Evolutionary conservation across 2,797 vertebrate genomes (phyloP).

Genomic region (Perodicticus potto): DNA sequence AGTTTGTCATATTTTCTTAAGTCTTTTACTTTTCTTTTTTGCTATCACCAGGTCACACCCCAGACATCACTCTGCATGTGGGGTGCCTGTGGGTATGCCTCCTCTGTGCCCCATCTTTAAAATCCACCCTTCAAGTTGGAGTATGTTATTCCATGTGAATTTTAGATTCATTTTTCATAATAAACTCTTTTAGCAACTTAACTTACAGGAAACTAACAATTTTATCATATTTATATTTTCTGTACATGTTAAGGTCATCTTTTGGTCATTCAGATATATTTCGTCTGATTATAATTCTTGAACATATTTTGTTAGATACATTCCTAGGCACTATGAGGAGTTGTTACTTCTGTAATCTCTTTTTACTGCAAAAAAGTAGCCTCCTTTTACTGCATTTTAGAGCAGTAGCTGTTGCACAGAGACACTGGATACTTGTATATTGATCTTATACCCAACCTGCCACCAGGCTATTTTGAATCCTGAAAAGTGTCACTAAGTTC

Average conservation of each 20-base stretch:
- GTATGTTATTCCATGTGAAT: background rate
- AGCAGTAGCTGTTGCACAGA: background rate
- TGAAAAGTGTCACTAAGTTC: background rate
- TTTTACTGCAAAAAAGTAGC: too few relatives aligned
- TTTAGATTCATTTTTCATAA: background rate
- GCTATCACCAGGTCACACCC: too few relatives aligned
- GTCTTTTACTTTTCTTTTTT: background rate
- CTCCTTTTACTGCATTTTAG: background rate
- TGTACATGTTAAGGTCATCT: background rate
- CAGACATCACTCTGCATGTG: too few relatives aligned
- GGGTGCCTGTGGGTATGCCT: background rate
- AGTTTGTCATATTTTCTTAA: background rate
- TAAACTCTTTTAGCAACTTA: background rate
- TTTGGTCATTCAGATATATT: background rate
- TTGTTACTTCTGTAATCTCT: background rate
- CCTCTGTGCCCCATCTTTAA: background rate
- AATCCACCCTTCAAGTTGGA: background rate
- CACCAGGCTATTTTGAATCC: background rate
- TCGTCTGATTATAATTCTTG: background rate
- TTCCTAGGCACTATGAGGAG: background rate
- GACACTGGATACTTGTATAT: background rate
- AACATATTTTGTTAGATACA: background rate
- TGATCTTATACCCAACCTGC: background rate
- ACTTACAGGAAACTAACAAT: background rate
- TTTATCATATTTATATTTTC: background rate